Evolutionary conservation across 2,113 vertebrate species (phyloP).

Genomic region (Cottus gobio): DNA sequence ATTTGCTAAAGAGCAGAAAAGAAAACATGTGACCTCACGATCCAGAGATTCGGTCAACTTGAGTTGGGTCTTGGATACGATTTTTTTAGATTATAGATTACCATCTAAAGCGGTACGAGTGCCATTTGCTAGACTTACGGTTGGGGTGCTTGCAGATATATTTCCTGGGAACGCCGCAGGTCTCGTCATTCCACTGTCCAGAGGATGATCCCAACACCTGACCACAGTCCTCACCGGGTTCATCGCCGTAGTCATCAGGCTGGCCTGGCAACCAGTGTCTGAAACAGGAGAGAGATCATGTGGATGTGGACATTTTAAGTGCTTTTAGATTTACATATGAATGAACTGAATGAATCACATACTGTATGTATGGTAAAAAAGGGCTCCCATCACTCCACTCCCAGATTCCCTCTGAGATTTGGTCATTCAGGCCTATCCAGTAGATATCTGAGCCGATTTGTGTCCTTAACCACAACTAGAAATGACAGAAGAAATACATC

Average conservation of each 20-base stretch:
- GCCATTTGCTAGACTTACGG: conserved; percentile 70
- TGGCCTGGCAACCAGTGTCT: conserved; percentile 79
- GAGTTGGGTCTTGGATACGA: too few relatives aligned
- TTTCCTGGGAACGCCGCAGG: conserved; percentile 61
- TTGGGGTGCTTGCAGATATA: conserved; percentile 82
- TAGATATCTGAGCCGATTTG: conserved; percentile 72
- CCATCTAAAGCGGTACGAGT: neutral
- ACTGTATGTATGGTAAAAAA: conserved; percentile 74
- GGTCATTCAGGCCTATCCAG: conserved; percentile 85
- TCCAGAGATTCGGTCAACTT: too few relatives aligned
- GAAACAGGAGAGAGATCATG: neutral
- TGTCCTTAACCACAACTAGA: conserved; percentile 81
- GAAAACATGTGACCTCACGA: neutral
- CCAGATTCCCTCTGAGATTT: conserved; percentile 67
- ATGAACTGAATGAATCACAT: conserved; percentile 38
- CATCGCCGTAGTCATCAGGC: conserved; percentile 78
- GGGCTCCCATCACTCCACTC: conserved; percentile 81
- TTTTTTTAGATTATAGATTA: too few relatives aligned
- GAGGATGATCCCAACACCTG: conserved; percentile 49
- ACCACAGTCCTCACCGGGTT: conserved; percentile 67
- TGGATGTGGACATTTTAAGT: neutral
- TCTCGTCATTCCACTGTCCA: conserved; percentile 82
- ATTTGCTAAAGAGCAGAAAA: conserved; percentile 64
- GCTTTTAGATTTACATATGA: neutral
- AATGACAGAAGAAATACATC: neutral